Conservation (phyloP, 2,113 vertebrate genomes). For the Quiscalus mexicanus region DNA sequence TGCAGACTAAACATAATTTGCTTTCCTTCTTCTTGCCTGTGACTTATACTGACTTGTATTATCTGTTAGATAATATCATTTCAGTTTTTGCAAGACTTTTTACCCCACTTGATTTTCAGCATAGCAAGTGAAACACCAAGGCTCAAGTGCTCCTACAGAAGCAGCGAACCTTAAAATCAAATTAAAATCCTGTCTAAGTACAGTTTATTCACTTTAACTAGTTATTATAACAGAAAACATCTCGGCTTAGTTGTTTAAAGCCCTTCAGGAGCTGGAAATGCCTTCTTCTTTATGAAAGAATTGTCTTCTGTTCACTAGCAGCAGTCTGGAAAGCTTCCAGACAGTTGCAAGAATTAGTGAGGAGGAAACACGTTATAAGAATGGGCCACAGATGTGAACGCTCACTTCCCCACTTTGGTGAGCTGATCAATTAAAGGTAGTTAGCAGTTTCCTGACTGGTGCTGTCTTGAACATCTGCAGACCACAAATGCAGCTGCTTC, state of each 20-base stretch:
- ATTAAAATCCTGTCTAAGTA: background rate
- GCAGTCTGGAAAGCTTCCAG: slow-evolving; percentile 45
- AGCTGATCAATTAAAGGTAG: slow-evolving; percentile 36
- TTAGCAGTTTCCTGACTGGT: slow-evolving; percentile 22
- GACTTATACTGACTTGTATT: background rate
- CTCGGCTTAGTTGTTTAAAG: background rate
- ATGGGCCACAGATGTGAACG: slow-evolving; percentile 21
- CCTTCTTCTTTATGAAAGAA: background rate
- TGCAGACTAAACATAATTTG: background rate
- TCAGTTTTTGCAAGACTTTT: background rate
- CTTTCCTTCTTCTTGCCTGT: background rate
- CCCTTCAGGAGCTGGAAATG: background rate
- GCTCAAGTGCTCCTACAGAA: background rate
- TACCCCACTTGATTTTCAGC: background rate
- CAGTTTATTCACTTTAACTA: background rate
- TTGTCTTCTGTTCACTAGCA: background rate
- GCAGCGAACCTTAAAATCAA: background rate
- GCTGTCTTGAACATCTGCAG: slow-evolving; percentile 21
- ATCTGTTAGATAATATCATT: background rate
- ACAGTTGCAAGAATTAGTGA: slow-evolving; percentile 21
- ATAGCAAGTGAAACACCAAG: background rate
- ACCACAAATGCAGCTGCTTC: background rate
- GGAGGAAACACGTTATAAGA: background rate
- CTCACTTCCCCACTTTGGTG: background rate
- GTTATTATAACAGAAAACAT: background rate